Conservation (phyloP, 2,113 vertebrate genomes). For the Morone chrysops region DNA sequence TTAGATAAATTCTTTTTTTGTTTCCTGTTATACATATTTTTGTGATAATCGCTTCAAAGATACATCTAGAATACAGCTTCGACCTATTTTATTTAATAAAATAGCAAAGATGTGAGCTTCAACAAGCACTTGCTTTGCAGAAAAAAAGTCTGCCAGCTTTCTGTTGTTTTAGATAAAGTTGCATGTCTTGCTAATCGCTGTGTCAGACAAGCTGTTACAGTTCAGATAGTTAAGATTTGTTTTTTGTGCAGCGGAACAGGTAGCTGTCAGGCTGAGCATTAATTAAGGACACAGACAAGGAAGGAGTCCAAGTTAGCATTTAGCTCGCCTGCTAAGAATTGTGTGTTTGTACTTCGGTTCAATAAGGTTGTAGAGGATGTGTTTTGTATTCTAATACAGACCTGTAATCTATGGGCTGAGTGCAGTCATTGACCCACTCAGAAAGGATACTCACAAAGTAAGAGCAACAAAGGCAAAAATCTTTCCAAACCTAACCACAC, state of each 20-base stretch:
- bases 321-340: slow-evolving; percentile 5
- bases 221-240: not conserved
- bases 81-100: not conserved
- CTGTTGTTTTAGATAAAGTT: not conserved
- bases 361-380: slow-evolving; percentile 5
- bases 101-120: not conserved
- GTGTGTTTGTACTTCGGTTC: slow-evolving; percentile 19
- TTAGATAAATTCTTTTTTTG: slow-evolving; percentile 6
- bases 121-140: no score
- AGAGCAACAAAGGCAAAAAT: slow-evolving; percentile 8
- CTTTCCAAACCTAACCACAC: not conserved
- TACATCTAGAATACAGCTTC: not conserved
- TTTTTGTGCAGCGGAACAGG: not conserved
- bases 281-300: slow-evolving; percentile 10
- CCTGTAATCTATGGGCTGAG: slow-evolving; percentile 31
- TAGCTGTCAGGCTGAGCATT: slow-evolving; percentile 1
- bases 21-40: not conserved
- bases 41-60: not conserved
- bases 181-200: not conserved
- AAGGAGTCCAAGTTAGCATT: not conserved
- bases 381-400: slow-evolving; percentile 46
- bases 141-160: not conserved
- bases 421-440: slow-evolving; percentile 22
- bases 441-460: slow-evolving; percentile 14
- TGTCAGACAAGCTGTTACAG: slow-evolving; percentile 11